Conservation (phyloP, 2,797 vertebrate genomes). For the Echeneis naucrates region DNA sequence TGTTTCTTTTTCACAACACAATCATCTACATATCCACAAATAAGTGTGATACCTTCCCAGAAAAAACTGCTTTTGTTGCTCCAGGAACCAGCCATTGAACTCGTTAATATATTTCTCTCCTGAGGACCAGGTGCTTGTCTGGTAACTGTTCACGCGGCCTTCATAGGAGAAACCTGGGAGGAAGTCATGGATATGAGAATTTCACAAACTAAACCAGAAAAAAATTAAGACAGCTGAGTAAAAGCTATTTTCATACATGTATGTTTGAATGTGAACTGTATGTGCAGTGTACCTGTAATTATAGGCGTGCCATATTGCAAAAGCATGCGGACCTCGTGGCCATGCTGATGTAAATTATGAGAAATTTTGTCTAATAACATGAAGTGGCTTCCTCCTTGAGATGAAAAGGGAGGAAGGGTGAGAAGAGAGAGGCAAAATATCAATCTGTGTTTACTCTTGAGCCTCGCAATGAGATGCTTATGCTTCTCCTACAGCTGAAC, state of each 20-base stretch:
- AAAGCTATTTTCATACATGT: background rate
- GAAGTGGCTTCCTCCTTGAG: conserved; percentile 80
- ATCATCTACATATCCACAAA: background rate
- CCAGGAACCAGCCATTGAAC: conserved; percentile 65
- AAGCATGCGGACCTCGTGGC: conserved; percentile 77
- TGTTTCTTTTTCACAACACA: background rate
- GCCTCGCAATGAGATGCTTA: background rate
- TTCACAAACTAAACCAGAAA: background rate
- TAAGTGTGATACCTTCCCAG: conserved; percentile 54
- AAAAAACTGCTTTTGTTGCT: conserved; percentile 62
- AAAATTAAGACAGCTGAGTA: background rate
- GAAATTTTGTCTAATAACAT: conserved; percentile 82
- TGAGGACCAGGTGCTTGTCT: conserved; percentile 61
- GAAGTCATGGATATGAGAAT: background rate
- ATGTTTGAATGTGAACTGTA: background rate
- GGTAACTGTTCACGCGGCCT: conserved; percentile 56
- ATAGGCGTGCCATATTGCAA: conserved; percentile 72
- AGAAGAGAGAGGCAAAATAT: background rate
- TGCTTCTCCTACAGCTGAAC: background rate
- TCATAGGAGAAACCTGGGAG: conserved; percentile 53
- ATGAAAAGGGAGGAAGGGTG: background rate
- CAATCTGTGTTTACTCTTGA: background rate
- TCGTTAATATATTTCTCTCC: conserved; percentile 66
- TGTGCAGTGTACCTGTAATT: conserved; percentile 62
- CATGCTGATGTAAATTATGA: conserved; percentile 76